Base-by-base conservation (phyloP, 1,140 invertebrate genomes). In the Apis laboriosa region DNA sequence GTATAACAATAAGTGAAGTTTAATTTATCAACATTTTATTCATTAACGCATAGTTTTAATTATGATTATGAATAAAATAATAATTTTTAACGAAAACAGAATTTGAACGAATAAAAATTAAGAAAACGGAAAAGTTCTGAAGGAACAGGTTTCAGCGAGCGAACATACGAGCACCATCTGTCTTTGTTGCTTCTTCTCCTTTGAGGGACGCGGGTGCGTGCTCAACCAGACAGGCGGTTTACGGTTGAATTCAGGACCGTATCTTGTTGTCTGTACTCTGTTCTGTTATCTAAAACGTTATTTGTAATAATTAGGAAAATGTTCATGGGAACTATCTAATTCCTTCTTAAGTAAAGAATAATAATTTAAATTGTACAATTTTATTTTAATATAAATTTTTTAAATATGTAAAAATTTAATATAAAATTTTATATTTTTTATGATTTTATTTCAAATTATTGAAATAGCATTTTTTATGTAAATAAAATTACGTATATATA, bases 101-200 rank as follows among this genome's bases (percentile, higher is more conserved):
- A 80, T 86, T 84, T 71, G 72, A 83, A 66, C 83, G 83, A 88
- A 84, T 89, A 91, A 92, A 91, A 91, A 92, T 91, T 87, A 91
- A 90, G 88, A 93, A 93, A 92, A 91, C 90, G 91, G 90, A 92
- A 93, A 93, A 92, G 84, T 91, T 88, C 83, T 83, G 87, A 88
- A 87, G 88, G 88, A 93, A 94, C 93, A 93, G 93, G 93, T 94
- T 94, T 93, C 90, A 92, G 92, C 91, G 88, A 86, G 86, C 80
- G 86, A 88, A 63, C 83, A 63, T 82, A 63, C 58, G 61, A 83
- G 61, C 67, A 60, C 53, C 74, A 71, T 77, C 75, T 72, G 34
- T 85, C 90, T 84, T 84, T 77, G 84, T 88, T 73, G 49, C 87
- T 87, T 83, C 71, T 86, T 84, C 73, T 82, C 67, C 71, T 80